Evolutionary conservation across 2,113 vertebrate species (phyloP).

Genomic region (Suncus etruscus): DNA sequence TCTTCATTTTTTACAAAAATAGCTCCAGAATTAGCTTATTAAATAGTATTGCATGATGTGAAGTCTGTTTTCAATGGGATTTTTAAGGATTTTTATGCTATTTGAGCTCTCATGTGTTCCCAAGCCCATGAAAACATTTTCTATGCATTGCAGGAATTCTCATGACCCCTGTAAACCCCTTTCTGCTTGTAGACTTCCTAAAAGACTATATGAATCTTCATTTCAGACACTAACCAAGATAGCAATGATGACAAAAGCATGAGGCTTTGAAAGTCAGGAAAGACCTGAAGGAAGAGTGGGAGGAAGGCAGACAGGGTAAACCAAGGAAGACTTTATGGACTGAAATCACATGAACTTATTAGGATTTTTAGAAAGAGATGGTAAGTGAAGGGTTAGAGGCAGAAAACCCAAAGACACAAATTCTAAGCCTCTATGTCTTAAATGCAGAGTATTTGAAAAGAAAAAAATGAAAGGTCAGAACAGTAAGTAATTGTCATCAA

Average conservation of each 20-base stretch:
- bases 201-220: slow-evolving; percentile 53
- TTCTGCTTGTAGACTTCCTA: slow-evolving; percentile 52
- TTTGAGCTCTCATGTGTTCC: slow-evolving; percentile 36
- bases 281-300: background rate
- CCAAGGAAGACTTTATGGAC: slow-evolving; percentile 31
- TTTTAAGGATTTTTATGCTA: slow-evolving; percentile 46
- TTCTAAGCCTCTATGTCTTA: slow-evolving; percentile 33
- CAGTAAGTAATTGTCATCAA: slow-evolving; percentile 14
- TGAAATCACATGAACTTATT: slow-evolving; percentile 10
- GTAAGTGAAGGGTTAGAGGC: background rate
- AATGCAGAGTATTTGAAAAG: background rate
- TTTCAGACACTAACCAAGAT: slow-evolving; percentile 53
- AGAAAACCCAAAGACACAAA: slow-evolving; percentile 55
- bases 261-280: slow-evolving; percentile 52
- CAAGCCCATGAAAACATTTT: slow-evolving; percentile 57
- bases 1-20: slow-evolving; percentile 60
- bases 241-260: slow-evolving; percentile 40
- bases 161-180: slow-evolving; percentile 52
- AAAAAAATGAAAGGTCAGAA: slow-evolving; percentile 43
- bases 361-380: slow-evolving; percentile 36
- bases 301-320: slow-evolving; percentile 10
- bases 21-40: slow-evolving; percentile 43
- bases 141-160: slow-evolving; percentile 60
- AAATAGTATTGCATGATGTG: slow-evolving; percentile 39
- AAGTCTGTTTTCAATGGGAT: slow-evolving; percentile 57